Base-by-base conservation (phyloP, 1,140 invertebrate genomes). In the Yoshiicerus persimilis region DNA sequence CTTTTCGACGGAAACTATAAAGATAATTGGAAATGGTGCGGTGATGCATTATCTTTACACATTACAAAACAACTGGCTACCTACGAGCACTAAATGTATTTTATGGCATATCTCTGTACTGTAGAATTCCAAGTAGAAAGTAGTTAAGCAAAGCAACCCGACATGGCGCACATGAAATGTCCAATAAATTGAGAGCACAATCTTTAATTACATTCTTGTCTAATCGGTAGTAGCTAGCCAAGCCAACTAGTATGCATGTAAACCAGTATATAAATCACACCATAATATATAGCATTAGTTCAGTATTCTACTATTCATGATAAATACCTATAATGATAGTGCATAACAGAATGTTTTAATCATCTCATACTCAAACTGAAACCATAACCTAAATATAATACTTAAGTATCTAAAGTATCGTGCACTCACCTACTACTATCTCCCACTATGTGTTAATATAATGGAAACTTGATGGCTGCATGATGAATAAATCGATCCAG, bases 181-280 rank as follows among this genome's bases (percentile, higher is more conserved):
- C 11, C 75, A 30, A 80, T 80, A 80, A 80, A 80, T 80, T 80
- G 32, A 80, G 75, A 36, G 34, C 32, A 38, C 27, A 80, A 80
- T 80, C 75, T 80, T 80, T 80, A 80, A 80, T 80, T 80, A 80
- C 75, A 80, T 80, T 32, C 32, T 80, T 80, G 75, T 34, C 75
- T 80, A 80, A 36, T 80, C 75, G 32, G 20, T 38, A 66, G 25
- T n/a, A 66, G 23, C 13, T 25, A 25, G 10, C 27, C 13, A 70
- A 27, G 13, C 25, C 23, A 70, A 70, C 4, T 25, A 70, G 1
- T 1, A 70, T 11, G 27, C 23, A n/a, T n/a, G n/a, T n/a, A n/a
- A n/a, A n/a, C n/a, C n/a, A 70, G 25, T 5, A 77, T 77, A 77
- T 11, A 80, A n/a, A 80, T 23, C 30, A 80, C 75, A 20, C 27